Evolutionary conservation across 1,140 invertebrate species (phyloP), one percentile per base, ranked within the genome.

Genomic region (Plectus sambesii): DNA sequence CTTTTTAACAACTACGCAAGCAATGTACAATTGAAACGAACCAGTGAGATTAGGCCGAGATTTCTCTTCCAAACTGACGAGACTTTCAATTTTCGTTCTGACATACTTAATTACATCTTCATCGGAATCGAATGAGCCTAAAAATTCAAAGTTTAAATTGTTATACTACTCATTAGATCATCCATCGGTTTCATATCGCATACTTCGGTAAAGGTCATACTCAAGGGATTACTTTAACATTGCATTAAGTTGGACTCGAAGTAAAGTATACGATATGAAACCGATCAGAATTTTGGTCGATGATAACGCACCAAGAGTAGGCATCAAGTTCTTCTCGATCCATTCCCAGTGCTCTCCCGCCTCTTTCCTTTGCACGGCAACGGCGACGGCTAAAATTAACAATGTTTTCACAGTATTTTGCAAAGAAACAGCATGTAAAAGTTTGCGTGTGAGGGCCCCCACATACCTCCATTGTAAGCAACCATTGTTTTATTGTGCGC

Each of bases 101-200:
- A 96, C 88, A 79, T 92, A 97, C 56, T 88, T 84, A 40, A 86
- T 88, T 23, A 88, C 79, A 72, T 97, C 89, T 59, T 90, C 86
- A 66, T 93, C 87, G 53, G 76, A 83, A 58, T 94, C 88, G 77
- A 96, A 93, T 19, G 69, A 59, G 36, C 57, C 72, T 74, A 48
- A 22, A 62, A 55, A 46, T n/a, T n/a, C n/a, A 17, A 30, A 17
- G 44, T 39, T 38, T 30, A 47, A 46, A 35, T 35, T 6, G 26
- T 12, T 6, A 53, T 35, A 23, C 12, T 42, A 5, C 38, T 33
- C n/a, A 15, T 44, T 35, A 3, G 39, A 44, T 3, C 27, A n/a
- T n/a, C n/a, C n/a, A n/a, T n/a, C n/a, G n/a, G n/a, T n/a, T n/a
- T n/a, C n/a, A n/a, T n/a, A n/a, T n/a, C n/a, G n/a, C n/a, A n/a